Percentiles rank a stretch among this genome's conserved stretches.
Evolutionary conservation across 1,140 invertebrate genomes (phyloP).

Genomic region (Rhizoglyphus robini): DNA sequence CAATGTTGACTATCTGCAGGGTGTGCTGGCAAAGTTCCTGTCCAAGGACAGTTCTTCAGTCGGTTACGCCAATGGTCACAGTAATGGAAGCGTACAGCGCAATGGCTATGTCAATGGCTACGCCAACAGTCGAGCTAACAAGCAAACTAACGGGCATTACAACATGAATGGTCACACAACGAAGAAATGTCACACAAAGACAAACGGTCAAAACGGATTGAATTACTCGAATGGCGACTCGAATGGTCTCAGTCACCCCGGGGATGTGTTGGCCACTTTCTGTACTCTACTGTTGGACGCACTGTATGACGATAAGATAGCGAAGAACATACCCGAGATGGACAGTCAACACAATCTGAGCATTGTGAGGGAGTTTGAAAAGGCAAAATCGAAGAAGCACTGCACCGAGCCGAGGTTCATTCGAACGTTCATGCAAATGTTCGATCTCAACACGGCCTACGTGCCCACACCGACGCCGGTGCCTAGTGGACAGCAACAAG

Average conservation of each 20-base stretch:
- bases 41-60: not conserved
- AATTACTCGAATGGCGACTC: not conserved
- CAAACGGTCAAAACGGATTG: not conserved
- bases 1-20: not conserved
- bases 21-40: not conserved
- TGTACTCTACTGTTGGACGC: not conserved
- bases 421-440: not conserved
- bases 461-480: not conserved
- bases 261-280: not conserved
- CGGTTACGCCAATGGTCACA: not conserved
- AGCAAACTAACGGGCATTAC: not conserved
- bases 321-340: not conserved
- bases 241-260: not conserved
- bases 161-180: not conserved
- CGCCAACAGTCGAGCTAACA: too few species aligned
- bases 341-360: not conserved
- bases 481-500: not conserved
- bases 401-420: too few species aligned
- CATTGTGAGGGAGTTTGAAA: too few species aligned
- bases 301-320: not conserved
- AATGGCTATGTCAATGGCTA: too few species aligned
- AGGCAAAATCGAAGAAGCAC: too few species aligned
- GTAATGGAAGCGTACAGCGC: too few species aligned
- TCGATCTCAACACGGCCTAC: not conserved
- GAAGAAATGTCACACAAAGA: not conserved